Conservation (phyloP, 2,113 vertebrate genomes). For the Phodopus roborovskii region DNA sequence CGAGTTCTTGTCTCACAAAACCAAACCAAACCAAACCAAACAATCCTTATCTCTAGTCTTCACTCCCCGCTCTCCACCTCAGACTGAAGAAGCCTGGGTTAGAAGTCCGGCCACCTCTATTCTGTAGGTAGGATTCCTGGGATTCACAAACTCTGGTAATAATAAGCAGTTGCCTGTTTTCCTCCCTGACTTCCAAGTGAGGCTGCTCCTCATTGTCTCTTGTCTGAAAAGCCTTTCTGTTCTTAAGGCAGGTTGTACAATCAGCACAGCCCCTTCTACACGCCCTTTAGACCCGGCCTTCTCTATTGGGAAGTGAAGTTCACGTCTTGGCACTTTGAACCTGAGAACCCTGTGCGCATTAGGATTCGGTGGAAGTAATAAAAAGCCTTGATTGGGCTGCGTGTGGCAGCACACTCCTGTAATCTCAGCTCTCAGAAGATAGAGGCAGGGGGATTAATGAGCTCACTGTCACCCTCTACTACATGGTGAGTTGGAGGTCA, state of each 20-base stretch:
- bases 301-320: background rate
- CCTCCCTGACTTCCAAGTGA: background rate
- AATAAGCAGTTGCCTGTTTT: background rate
- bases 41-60: background rate
- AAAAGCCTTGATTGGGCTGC: background rate
- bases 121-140: background rate
- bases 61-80: background rate
- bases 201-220: background rate
- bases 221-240: background rate
- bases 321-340: background rate
- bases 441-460: background rate
- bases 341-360: background rate
- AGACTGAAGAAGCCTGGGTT: background rate
- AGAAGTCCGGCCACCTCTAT: background rate
- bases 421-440: background rate
- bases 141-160: background rate
- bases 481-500: background rate
- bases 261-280: rapidly evolving
- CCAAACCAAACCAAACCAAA: background rate
- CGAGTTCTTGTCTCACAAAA: background rate
- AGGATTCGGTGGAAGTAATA: background rate
- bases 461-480: background rate
- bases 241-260: background rate
- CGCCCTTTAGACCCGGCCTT: background rate
- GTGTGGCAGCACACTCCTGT: background rate